Percentiles rank a stretch among this genome's conserved stretches.
Conservation (phyloP, 2,113 vertebrate genomes). For the Odontesthes bonariensis region DNA sequence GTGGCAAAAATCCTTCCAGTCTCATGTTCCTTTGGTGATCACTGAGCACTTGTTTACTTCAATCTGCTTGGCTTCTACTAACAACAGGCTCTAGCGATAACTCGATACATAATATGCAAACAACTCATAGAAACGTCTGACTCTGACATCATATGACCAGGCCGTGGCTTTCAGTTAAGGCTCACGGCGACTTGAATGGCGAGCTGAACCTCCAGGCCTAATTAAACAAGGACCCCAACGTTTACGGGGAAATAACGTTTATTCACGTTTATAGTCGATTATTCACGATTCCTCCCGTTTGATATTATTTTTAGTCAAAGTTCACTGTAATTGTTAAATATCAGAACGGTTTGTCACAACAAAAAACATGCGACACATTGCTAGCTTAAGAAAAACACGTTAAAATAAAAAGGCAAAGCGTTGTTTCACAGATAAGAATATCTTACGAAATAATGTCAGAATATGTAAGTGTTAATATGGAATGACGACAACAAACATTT, state of each 20-base stretch:
- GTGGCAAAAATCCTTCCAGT: too few species aligned
- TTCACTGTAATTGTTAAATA: neutral
- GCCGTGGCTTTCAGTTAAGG: neutral
- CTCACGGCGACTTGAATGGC: neutral
- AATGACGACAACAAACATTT: neutral
- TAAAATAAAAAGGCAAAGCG: neutral
- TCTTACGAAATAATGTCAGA: too few species aligned
- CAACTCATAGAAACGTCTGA: neutral
- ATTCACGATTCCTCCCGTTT: too few species aligned
- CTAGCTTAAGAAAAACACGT: neutral
- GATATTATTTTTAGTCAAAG: rapidly evolving
- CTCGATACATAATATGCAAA: too few species aligned
- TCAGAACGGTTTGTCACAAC: neutral
- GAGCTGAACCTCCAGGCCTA: neutral
- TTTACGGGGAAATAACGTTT: too few species aligned
- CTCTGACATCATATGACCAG: neutral
- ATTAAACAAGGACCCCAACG: neutral
- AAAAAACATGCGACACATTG: neutral
- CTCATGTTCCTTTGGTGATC: too few species aligned
- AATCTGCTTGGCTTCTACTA: too few species aligned
- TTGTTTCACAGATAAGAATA: neutral
- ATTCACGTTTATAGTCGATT: too few species aligned
- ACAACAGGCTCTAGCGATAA: too few species aligned
- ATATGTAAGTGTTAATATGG: too few species aligned
- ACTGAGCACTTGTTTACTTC: too few species aligned